Evolutionary conservation across 2,113 vertebrate genomes (phyloP).

Genomic region (Noctilio leporinus): DNA sequence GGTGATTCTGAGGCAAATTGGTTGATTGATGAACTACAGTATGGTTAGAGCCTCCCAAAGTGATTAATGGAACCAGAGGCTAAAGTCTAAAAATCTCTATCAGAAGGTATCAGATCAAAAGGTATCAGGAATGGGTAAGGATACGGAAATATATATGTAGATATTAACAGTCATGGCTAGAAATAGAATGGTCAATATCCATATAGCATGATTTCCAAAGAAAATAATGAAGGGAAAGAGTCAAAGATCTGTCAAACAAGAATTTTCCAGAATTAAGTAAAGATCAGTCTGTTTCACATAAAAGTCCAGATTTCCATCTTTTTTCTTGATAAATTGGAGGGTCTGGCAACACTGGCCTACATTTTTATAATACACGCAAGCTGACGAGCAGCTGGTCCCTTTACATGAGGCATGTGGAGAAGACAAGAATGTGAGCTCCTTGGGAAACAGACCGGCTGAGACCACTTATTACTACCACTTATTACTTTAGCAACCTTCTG

Average conservation of each 20-base stretch:
- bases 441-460: accelerated
- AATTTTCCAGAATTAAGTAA: background rate
- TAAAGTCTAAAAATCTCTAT: background rate
- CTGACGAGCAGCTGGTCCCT: background rate
- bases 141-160: background rate
- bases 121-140: background rate
- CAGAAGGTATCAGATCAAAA: background rate
- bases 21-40: background rate
- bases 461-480: too few species aligned
- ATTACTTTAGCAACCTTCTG: background rate
- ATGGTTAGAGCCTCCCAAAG: background rate
- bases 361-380: background rate
- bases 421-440: too few species aligned
- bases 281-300: background rate
- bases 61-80: background rate
- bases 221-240: background rate
- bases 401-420: background rate
- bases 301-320: background rate
- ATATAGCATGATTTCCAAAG: background rate
- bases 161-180: background rate
- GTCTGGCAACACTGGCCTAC: background rate
- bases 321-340: background rate
- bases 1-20: background rate
- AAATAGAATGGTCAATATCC: background rate
- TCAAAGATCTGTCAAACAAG: background rate